phyloP scores from a whole-genome alignment of 2,797 vertebrate species.

The Tinamus major region DNA sequence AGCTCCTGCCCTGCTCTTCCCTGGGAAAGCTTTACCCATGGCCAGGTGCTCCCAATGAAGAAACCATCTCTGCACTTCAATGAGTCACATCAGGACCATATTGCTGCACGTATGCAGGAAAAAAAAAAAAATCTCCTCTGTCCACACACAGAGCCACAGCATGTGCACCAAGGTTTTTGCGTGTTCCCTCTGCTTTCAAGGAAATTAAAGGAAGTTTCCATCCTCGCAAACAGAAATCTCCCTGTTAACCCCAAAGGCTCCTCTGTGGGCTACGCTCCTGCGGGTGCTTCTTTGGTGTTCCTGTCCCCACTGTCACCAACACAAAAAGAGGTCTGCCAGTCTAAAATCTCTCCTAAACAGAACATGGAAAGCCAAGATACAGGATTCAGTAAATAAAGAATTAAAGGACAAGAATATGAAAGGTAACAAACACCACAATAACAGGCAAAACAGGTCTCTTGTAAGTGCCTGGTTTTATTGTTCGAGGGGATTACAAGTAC shows the following conservation, averaged over 20 bases:
- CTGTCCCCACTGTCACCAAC: neutral
- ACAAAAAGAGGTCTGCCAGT: neutral
- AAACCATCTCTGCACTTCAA: neutral
- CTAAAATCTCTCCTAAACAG: neutral
- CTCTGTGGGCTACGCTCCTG: neutral
- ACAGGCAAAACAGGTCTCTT: neutral
- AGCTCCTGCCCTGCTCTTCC: neutral
- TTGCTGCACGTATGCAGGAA: neutral
- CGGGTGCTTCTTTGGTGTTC: conserved; percentile 16
- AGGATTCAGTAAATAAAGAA: neutral
- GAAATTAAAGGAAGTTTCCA: neutral
- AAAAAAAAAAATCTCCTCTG: neutral
- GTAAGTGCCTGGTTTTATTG: neutral
- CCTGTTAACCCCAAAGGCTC: neutral
- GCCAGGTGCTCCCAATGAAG: neutral
- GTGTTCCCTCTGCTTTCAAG: neutral
- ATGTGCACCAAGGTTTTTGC: fast-evolving
- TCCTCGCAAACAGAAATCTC: neutral
- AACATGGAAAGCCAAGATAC: neutral
- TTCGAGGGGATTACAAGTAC: neutral
- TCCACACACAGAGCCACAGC: neutral
- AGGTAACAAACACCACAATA: neutral
- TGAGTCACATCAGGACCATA: neutral
- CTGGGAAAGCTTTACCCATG: neutral
- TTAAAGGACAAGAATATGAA: neutral